Percentiles rank a stretch among this genome's conserved stretches.
Conservation (phyloP, 2,797 vertebrate species). For the Eurystomus glaucurus region DNA sequence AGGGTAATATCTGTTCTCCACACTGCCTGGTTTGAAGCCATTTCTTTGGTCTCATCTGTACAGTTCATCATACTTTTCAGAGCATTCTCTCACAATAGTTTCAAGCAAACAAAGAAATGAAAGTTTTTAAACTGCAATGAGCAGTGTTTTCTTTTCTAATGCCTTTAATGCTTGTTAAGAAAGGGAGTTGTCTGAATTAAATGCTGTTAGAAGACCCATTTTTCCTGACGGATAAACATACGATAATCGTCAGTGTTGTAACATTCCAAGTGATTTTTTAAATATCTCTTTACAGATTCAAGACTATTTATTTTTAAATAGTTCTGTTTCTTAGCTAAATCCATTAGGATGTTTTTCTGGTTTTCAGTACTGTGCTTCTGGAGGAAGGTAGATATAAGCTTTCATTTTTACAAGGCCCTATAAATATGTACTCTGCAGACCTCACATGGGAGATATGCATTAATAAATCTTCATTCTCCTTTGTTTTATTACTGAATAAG, state of each 20-base stretch:
- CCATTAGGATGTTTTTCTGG: conserved; percentile 41
- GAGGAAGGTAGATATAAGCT: conserved; percentile 17
- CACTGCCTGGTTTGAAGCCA: neutral
- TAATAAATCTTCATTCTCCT: conserved; percentile 13
- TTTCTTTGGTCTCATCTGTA: neutral
- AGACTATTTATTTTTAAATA: conserved; percentile 71
- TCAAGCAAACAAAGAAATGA: conserved; percentile 8
- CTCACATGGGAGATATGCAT: neutral
- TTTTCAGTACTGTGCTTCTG: conserved; percentile 49
- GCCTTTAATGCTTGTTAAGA: neutral
- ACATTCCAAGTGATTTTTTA: conserved; percentile 48
- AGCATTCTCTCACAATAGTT: neutral
- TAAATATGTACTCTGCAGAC: conserved; percentile 17
- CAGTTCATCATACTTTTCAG: neutral
- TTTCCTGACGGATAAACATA: conserved; percentile 54
- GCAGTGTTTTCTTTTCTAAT: conserved; percentile 51
- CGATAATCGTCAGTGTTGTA: conserved; percentile 47
- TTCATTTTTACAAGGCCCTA: conserved; percentile 46
- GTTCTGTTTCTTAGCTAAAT: conserved; percentile 10
- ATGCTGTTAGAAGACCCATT: neutral
- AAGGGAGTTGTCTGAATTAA: conserved; percentile 39
- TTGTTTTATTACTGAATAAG: conserved; percentile 3
- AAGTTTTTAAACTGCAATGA: conserved; percentile 57
- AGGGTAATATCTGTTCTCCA: neutral
- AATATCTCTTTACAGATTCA: conserved; percentile 37